Conservation (phyloP, 1,140 invertebrate species). For the Chelonus insularis region DNA sequence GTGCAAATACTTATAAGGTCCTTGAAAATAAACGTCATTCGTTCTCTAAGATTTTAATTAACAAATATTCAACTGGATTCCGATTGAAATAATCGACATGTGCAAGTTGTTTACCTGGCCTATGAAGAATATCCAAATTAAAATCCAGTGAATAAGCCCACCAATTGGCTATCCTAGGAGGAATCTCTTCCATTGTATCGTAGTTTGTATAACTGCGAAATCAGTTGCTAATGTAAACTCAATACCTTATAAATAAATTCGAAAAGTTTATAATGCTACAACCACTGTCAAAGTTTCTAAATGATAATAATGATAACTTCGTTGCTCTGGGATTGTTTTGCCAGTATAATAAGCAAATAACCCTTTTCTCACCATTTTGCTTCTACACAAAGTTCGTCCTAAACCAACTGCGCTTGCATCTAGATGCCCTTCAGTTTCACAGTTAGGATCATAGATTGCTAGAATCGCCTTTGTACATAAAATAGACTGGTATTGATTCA, state of each 20-base stretch:
- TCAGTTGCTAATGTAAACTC: slow-evolving; percentile 43
- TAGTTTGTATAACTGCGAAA: slow-evolving; percentile 46
- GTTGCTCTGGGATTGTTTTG: slow-evolving; percentile 35
- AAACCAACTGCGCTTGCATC: slow-evolving; percentile 35
- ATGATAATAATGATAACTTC: slow-evolving; percentile 47
- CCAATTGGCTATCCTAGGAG: slow-evolving; percentile 42
- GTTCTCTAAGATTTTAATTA: neutral
- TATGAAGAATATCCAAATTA: slow-evolving; percentile 42
- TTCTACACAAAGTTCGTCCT: slow-evolving; percentile 36
- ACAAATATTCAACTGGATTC: slow-evolving; percentile 12
- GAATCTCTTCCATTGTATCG: slow-evolving; percentile 44
- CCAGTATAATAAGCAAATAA: slow-evolving; percentile 36
- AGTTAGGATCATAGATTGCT: slow-evolving; percentile 19
- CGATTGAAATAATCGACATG: slow-evolving; percentile 49
- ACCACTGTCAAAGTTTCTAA: slow-evolving; percentile 41
- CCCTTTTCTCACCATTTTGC: slow-evolving; percentile 4
- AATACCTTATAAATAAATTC: slow-evolving; percentile 42
- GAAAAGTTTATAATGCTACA: slow-evolving; percentile 41
- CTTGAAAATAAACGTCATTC: too few relatives aligned
- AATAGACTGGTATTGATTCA: too few relatives aligned
- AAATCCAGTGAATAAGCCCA: slow-evolving; percentile 48
- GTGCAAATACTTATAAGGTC: too few relatives aligned
- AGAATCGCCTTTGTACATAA: slow-evolving; percentile 23
- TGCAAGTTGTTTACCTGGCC: slow-evolving; percentile 32
- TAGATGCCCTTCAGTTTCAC: slow-evolving; percentile 32